Conservation (phyloP, 2,797 vertebrate genomes). For the Tapera naevia region DNA sequence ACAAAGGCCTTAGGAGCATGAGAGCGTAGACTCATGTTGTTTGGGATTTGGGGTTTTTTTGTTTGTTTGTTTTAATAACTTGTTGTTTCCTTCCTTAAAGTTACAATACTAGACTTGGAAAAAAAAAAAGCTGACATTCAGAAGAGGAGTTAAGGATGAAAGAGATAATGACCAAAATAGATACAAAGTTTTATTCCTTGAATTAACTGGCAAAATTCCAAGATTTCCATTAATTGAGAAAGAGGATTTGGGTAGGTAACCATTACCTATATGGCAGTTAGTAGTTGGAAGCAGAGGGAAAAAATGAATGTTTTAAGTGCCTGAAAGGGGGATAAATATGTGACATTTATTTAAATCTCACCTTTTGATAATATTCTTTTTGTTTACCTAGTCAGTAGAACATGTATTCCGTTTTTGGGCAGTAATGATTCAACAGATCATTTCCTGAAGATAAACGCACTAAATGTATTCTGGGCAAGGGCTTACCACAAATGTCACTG, state of each 20-base stretch:
- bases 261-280: neutral
- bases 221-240: neutral
- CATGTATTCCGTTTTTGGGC: neutral
- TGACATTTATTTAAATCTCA: neutral
- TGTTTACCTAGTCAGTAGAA: neutral
- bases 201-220: neutral
- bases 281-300: neutral
- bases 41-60: neutral
- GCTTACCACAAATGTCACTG: neutral
- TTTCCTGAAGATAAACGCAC: neutral
- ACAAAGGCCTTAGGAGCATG: neutral
- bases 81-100: neutral
- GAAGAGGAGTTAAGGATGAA: neutral
- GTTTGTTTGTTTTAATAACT: neutral
- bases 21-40: neutral
- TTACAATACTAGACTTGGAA: neutral
- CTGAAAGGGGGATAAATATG: neutral
- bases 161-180: neutral
- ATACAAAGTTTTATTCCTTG: neutral
- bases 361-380: neutral
- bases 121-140: neutral
- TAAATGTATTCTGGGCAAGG: neutral
- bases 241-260: neutral
- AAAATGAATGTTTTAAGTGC: neutral
- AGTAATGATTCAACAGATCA: neutral